Evolutionary conservation across 2,888 invertebrate species (phyloP).

Genomic region (Zaprionus obscuricornis): DNA sequence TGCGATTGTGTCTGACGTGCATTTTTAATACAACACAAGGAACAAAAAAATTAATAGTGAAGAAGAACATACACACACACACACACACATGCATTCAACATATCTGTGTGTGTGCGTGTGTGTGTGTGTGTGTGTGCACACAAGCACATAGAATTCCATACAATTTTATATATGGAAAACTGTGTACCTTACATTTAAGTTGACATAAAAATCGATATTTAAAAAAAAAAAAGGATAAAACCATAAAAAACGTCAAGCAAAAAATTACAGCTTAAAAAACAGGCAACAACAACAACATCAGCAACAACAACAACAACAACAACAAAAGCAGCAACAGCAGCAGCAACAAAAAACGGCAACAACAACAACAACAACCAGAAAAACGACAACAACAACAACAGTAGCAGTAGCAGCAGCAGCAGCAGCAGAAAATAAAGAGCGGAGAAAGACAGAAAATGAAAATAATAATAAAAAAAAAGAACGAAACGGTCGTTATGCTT

Average conservation of each 20-base stretch:
- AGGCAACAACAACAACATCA: constrained; percentile 48
- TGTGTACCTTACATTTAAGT: constrained; percentile 79
- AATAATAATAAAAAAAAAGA: constrained; percentile 72
- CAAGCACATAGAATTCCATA: constrained; percentile 45
- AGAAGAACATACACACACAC: constrained; percentile 18
- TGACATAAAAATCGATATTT: constrained; percentile 80
- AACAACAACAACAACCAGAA: constrained; percentile 30
- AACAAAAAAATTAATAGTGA: constrained; percentile 46
- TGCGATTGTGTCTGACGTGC: constrained; percentile 35
- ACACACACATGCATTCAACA: constrained; percentile 3
- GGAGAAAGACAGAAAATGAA: constrained; percentile 74
- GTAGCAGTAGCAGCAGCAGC: not conserved
- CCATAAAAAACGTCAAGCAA: constrained; percentile 72
- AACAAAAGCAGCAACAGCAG: constrained; percentile 20
- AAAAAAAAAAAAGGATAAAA: constrained; percentile 71
- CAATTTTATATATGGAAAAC: constrained; percentile 66
- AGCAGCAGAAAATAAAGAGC: constrained; percentile 44
- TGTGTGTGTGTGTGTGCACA: constrained; percentile 17
- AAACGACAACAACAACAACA: not conserved
- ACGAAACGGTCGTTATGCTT: constrained; percentile 79
- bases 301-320: constrained; percentile 12
- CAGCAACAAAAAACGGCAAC: constrained; percentile 29
- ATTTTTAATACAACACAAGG: constrained; percentile 36
- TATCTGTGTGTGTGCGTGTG: constrained; percentile 12
- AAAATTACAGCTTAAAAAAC: constrained; percentile 77